Percentiles rank a stretch among this genome's conserved stretches.
Evolutionary conservation across 2,888 invertebrate species (phyloP).

Genomic region (Hololepta plana): DNA sequence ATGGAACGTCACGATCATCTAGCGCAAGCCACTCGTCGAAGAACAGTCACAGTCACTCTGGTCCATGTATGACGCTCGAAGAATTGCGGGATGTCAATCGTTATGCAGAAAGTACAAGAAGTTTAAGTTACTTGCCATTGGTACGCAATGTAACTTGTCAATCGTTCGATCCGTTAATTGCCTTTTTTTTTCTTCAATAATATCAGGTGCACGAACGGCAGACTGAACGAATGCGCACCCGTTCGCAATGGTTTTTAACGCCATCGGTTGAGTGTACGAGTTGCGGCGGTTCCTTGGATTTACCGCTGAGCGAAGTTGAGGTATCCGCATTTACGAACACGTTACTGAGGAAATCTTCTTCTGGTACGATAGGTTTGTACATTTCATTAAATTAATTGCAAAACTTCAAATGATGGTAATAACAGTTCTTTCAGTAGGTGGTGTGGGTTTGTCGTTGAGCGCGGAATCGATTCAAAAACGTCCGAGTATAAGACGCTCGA

Average conservation of each 20-base stretch:
- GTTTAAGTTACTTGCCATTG: slow-evolving; percentile 80
- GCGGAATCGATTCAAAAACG: slow-evolving; percentile 44
- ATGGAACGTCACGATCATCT: slow-evolving; percentile 49
- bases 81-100: slow-evolving; percentile 73
- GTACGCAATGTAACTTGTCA: slow-evolving; percentile 41
- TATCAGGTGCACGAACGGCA: slow-evolving; percentile 83
- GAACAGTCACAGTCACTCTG: slow-evolving; percentile 36
- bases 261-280: slow-evolving; percentile 35
- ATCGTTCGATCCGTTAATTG: slow-evolving; percentile 1
- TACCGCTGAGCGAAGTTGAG: slow-evolving; percentile 25
- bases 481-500: slow-evolving; percentile 34
- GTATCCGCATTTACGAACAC: slow-evolving; percentile 25
- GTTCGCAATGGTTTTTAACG: slow-evolving; percentile 93
- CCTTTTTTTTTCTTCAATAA: not conserved
- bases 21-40: slow-evolving; percentile 52
- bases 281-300: slow-evolving; percentile 28
- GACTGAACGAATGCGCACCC: slow-evolving; percentile 88
- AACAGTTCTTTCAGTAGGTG: slow-evolving; percentile 30
- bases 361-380: slow-evolving; percentile 35
- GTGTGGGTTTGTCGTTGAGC: slow-evolving; percentile 40
- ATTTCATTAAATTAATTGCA: slow-evolving; percentile 1
- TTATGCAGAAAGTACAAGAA: slow-evolving; percentile 82
- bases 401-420: no score
- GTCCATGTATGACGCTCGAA: slow-evolving; percentile 61
- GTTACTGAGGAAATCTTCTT: slow-evolving; percentile 31